Evolutionary conservation across 1,140 invertebrate genomes (phyloP), one percentile per base, ranked within the genome.

Genomic region (Trissolcus basalis): DNA sequence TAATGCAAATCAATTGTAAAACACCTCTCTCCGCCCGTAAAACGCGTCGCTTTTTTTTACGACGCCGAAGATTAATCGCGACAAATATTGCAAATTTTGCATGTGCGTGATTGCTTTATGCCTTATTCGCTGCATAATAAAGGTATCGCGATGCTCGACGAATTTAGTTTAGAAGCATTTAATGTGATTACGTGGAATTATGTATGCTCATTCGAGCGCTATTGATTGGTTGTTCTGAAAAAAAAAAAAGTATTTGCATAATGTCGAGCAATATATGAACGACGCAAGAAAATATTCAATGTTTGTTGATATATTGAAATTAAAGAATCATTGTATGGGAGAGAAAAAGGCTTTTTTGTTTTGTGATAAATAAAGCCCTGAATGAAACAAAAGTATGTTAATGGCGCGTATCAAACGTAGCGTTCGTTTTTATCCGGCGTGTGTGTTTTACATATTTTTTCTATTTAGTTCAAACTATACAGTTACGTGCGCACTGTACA

Each of bases 1-100:
- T 68, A 59, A 69, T 60, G 65, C 19, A 48, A 54, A 69, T 54
- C 43, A 63, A 51, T 71, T 58, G 41, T 53, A 45, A 68, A 58
- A 49, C 49, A 9, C 8, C 19, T 27, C 19, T 27, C 19, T 27
- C 19, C 19, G 19, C 19, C 19, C 32, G 43, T 63, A 63, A 63
- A 63, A 54, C 45, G 16, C 49, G 16, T 12, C 43, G 33, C 9
- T n/a, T 8, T 58, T 68, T 59, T 39, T 69, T 51, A 59, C 35
- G 27, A 54, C 43, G 44, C 9, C 4, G 55, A 15, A 15, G 45
- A 68, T 59, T 53, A 59, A 68, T 68, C 12, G 48, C 41, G 43
- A 53, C 48, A 11, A 68, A 56, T 56, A 70, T 67, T 48, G 27
- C 51, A 9, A 44, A 44, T 7, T 47, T 47, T 16, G 51, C 43